Base-by-base conservation (phyloP, 2,888 invertebrate species). In the Byasa hedistus region DNA sequence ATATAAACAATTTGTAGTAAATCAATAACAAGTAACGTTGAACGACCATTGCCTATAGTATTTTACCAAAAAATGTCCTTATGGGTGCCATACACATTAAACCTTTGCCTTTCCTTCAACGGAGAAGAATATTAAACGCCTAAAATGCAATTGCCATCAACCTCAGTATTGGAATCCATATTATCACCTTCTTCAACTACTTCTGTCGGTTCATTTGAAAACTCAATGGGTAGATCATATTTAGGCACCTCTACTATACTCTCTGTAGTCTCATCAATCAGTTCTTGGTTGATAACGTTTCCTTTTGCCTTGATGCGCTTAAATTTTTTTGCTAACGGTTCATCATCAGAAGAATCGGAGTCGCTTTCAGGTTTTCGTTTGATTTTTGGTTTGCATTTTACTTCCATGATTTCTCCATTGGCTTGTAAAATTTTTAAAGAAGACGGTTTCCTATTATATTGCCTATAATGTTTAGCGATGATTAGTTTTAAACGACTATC, bases 311-410 rank as follows among this genome's bases (percentile, higher is more conserved):
- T 70, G 71, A 75, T 80, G 54, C 82, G 80, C 71, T 79, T 84
- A 7, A 76, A 81, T 72, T 79, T 81, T 54, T 79, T 79, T 2
- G 87, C 80, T 27, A 90, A 69, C 0, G 90, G 89, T 70, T 91
- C 91, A 32, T 90, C 87, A 60, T 90, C 89, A 2, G 87, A 87
- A 0, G 84, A 82, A 58, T 82, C 80, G 15, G 62, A 58, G 15
- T 48, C 62, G 36, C 17, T 36, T 12, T 57, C 51, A 32, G 17
- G 1, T 12, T 22, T 5, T 24, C 10, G 23, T 17, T 48, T 19
- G 19, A 15, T 48, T 32, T 24, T 48, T n/a, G 5, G 52, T 21
- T 32, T 32, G 32, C 10, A 32, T 32, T 32, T 7, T 32, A 32
- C 32, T 32, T 8, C n/a, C 52, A 52, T 52, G 5, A 8, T 1